Base-by-base conservation (phyloP, 2,797 vertebrate species). In the Netta rufina region DNA sequence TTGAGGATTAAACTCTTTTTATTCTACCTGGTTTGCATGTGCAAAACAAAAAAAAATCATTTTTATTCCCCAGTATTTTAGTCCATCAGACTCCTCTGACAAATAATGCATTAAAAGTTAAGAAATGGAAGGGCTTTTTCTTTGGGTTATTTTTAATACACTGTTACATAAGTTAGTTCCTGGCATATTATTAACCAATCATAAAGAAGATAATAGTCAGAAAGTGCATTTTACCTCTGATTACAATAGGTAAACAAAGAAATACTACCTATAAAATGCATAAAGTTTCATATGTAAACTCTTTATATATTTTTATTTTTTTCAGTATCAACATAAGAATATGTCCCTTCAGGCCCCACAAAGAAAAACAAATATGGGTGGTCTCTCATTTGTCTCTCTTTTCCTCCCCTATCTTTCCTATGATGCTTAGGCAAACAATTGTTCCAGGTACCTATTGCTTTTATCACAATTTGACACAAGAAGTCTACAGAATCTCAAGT, bases 61-160 rank as follows among this genome's bases (percentile, higher is more conserved):
- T 81, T 82, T 32, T 84, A 47, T 9, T 72, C 33, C 45, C 51
- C 93, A 87, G 92, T 92, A 87, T 72, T 84, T 75, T 90, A 91
- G 7, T 65, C 41, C 47, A 33, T 30, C 39, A 75, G 62, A 45
- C 7, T 79, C 72, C 70, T 72, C 54, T 81, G 66, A 92, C 86
- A 94, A 90, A 91, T 77, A 91, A 92, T 65, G 7, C 24, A 71
- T 86, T 84, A 14, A 13, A 92, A 82, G 45, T 45, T 64, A 89
- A 78, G 58, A 75, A 92, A 79, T 1, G 60, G 49, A 86, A 90
- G 7, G 7, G 2, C 5, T 33, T 79, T 84, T 72, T 49, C 27
- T 38, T 77, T 54, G 24, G 28, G 53, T 32, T 81, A 45, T 80
- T 96, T 90, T 41, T 69, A 86, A 86, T 30, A 28, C 13, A 25